phyloP scores from a whole-genome alignment of 2,888 invertebrate species.

The Dorcus parallelipipedus region DNA sequence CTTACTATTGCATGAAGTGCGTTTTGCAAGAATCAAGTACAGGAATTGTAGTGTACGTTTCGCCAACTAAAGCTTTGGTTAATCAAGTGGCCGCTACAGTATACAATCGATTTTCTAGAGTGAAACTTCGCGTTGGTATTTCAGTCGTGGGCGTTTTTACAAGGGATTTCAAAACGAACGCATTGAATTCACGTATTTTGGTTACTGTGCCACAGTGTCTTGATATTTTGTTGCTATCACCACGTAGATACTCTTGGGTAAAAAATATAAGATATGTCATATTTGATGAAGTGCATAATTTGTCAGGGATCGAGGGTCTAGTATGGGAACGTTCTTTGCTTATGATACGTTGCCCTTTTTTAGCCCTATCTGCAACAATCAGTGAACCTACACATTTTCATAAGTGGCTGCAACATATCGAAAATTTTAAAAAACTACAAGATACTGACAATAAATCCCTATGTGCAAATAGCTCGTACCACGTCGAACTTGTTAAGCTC shows the following conservation, averaged over 20 bases:
- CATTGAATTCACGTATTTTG: slow-evolving; percentile 24
- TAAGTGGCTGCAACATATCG: slow-evolving; percentile 24
- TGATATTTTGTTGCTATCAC: slow-evolving; percentile 28
- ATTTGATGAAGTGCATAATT: slow-evolving; percentile 30
- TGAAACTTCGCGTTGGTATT: slow-evolving; percentile 22
- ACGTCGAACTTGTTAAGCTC: slow-evolving; percentile 23
- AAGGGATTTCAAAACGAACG: slow-evolving; percentile 24
- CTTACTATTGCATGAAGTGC: slow-evolving; percentile 45
- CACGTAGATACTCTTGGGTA: slow-evolving; percentile 23
- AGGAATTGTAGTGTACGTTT: slow-evolving; percentile 43
- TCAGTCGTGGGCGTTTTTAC: slow-evolving; percentile 27
- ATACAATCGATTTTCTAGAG: slow-evolving; percentile 25
- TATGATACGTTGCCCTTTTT: slow-evolving; percentile 29
- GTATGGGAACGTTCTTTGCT: slow-evolving; percentile 27
- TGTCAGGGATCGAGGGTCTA: slow-evolving; percentile 23
- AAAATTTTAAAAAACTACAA: slow-evolving; percentile 22
- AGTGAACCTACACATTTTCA: slow-evolving; percentile 22
- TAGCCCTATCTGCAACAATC: slow-evolving; percentile 30
- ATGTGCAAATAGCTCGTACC: slow-evolving; percentile 16
- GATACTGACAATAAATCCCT: slow-evolving; percentile 13
- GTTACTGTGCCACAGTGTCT: slow-evolving; percentile 30
- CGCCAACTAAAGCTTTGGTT: slow-evolving; percentile 41
- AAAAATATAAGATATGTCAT: slow-evolving; percentile 24
- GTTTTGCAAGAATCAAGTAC: slow-evolving; percentile 38
- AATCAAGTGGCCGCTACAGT: slow-evolving; percentile 29